Percentiles rank a stretch among this genome's conserved stretches.
phyloP scores from a whole-genome alignment of 2,113 vertebrate genomes.

The Fulmarus glacialis region DNA sequence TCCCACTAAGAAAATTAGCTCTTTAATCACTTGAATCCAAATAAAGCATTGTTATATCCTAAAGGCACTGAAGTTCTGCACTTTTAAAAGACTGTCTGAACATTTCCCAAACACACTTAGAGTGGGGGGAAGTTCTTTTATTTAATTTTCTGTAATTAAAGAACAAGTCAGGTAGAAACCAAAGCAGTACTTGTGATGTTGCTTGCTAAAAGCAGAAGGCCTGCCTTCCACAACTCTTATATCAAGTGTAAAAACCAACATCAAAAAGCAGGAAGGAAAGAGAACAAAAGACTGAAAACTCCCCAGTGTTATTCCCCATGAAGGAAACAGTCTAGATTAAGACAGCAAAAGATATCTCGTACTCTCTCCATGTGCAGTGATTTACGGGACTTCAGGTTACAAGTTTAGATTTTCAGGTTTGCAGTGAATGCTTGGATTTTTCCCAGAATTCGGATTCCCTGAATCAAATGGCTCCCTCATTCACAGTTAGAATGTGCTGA shows the following conservation, averaged over 20 bases:
- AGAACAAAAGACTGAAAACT: neutral
- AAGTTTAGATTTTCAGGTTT: neutral
- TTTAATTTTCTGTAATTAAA: slow-evolving; percentile 71
- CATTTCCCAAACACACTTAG: slow-evolving; percentile 47
- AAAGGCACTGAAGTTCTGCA: slow-evolving; percentile 24
- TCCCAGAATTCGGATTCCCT: neutral
- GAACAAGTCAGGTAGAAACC: slow-evolving; percentile 57
- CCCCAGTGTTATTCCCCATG: neutral
- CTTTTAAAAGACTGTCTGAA: slow-evolving; percentile 58
- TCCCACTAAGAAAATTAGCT: slow-evolving; percentile 67
- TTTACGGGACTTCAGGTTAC: slow-evolving; percentile 6
- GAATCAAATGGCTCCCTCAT: neutral
- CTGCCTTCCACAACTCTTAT: neutral
- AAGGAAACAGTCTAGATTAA: neutral
- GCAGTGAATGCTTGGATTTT: neutral
- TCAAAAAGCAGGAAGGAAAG: neutral
- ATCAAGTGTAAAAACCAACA: neutral
- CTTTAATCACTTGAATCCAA: slow-evolving; percentile 65
- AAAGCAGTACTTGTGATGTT: neutral
- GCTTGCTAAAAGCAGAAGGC: neutral
- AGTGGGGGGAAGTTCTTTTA: neutral
- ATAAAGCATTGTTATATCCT: slow-evolving; percentile 47
- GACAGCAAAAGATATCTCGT: neutral
- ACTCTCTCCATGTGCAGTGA: neutral
- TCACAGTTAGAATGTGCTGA: neutral